Percentiles rank a stretch among this genome's conserved stretches.
These are phyloP conservation scores for Lytechinus pictus DNA, from an alignment of 35 echinoderm and acorn worm species.

Conservation along the genomic window DNA sequence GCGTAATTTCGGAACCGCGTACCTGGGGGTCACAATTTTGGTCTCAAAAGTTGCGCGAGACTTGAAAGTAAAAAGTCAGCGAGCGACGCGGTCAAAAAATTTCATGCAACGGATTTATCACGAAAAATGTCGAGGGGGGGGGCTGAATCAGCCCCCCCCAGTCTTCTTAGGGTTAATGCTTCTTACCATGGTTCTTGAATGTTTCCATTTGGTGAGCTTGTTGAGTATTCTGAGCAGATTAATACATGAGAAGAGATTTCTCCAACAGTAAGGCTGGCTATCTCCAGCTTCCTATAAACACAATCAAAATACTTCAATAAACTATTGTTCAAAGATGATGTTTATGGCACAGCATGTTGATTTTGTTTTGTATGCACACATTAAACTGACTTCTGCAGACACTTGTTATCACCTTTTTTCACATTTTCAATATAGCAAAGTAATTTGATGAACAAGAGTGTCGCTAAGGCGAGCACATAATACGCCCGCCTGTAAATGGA, in stretches of 20 bases:
- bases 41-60: too few relatives aligned
- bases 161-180: background rate
- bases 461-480: too few relatives aligned
- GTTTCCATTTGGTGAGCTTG: constrained; percentile 99
- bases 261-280: constrained; percentile 86
- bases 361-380: background rate
- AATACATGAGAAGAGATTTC: constrained; percentile 97
- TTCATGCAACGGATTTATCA: too few relatives aligned
- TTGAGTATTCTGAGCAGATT: constrained; percentile 97
- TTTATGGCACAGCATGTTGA: background rate
- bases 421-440: too few relatives aligned
- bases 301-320: background rate
- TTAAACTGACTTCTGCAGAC: background rate
- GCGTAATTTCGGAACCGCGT: too few relatives aligned
- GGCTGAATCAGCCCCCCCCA: too few relatives aligned
- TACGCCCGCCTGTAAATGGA: too few relatives aligned
- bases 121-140: too few relatives aligned
- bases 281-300: constrained; percentile 91
- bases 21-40: too few relatives aligned
- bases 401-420: background rate
- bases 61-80: too few relatives aligned
- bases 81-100: too few relatives aligned
- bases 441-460: too few relatives aligned
- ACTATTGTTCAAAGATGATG: background rate
- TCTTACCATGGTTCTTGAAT: constrained; percentile 96